These are phyloP conservation scores for Agrotis clavis DNA, from an alignment of 2,888 invertebrate genomes.

Conservation along the genomic window DNA sequence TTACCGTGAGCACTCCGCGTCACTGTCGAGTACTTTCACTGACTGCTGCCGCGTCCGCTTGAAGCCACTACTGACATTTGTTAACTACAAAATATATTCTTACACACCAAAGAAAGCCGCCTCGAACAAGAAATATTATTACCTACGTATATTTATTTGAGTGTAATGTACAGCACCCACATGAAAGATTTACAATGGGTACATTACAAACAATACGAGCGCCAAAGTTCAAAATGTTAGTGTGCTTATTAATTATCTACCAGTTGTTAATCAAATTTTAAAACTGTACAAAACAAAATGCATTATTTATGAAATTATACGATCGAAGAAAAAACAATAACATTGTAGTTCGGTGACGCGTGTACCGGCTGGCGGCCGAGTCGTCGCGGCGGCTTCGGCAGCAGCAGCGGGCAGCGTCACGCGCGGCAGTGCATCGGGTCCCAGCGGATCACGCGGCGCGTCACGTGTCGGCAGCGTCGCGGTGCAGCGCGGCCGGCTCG, in stretches of 20 bases:
- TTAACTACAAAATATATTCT: neutral
- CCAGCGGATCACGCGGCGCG: neutral
- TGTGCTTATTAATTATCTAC: conserved; percentile 3
- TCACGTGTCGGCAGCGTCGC: conserved; percentile 55
- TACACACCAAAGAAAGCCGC: neutral
- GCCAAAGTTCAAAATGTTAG: conserved; percentile 1
- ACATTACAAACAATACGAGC: no score
- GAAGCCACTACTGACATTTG: neutral
- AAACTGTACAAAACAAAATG: conserved; percentile 2
- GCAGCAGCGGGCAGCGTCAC: neutral
- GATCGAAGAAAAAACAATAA: neutral
- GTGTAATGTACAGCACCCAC: neutral
- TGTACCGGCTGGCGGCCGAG: conserved; percentile 1
- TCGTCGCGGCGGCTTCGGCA: neutral
- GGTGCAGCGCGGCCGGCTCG: conserved; percentile 66
- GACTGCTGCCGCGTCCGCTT: neutral
- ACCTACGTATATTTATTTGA: no score
- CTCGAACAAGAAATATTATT: neutral
- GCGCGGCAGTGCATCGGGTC: neutral
- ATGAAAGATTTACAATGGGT: neutral
- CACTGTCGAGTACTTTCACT: no score
- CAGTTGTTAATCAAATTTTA: neutral
- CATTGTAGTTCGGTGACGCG: neutral
- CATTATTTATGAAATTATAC: neutral
- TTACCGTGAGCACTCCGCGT: no score